Percentiles rank a stretch among this genome's conserved stretches.
These are phyloP conservation scores for Intellagama lesueurii DNA, from an alignment of 2,797 vertebrate genomes.

Conservation along the genomic window DNA sequence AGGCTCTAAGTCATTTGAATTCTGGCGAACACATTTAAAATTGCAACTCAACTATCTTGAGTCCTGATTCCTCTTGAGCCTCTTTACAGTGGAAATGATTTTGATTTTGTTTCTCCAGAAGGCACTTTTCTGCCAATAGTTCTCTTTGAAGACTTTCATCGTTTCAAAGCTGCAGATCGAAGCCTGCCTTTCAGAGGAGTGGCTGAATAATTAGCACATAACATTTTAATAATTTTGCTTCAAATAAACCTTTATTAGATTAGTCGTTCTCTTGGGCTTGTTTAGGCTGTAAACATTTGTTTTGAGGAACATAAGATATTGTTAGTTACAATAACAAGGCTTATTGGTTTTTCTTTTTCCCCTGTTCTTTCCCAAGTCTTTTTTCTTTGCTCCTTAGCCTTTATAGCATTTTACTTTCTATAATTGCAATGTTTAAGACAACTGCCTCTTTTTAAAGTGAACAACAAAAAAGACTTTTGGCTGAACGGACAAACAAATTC, in stretches of 20 bases:
- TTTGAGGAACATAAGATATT: constrained; percentile 8
- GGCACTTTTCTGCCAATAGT: not conserved
- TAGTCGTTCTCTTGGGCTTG: constrained; percentile 35
- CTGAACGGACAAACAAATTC: constrained; percentile 3
- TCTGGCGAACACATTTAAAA: not conserved
- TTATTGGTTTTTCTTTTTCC: not conserved
- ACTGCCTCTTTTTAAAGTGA: constrained; percentile 25
- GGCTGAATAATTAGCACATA: constrained; percentile 13
- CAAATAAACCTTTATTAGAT: constrained; percentile 31
- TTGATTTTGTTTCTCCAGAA: not conserved
- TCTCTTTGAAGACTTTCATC: constrained; percentile 7
- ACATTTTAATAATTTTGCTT: constrained; percentile 32
- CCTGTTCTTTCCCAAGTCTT: not conserved
- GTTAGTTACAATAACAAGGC: constrained; percentile 34
- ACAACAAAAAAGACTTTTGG: constrained; percentile 2
- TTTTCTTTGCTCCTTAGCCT: constrained; percentile 27
- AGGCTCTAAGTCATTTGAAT: not conserved
- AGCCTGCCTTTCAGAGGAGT: fast-evolving
- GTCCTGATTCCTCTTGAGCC: not conserved
- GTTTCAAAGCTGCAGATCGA: constrained; percentile 29
- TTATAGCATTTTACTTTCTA: not conserved
- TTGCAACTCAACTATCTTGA: not conserved
- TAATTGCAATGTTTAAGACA: not conserved
- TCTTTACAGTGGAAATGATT: not conserved
- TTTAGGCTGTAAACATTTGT: constrained; percentile 34